Percentiles rank a stretch among this genome's conserved stretches.
Conservation (phyloP, 2,888 invertebrate species). For the Campoletis raptor region DNA sequence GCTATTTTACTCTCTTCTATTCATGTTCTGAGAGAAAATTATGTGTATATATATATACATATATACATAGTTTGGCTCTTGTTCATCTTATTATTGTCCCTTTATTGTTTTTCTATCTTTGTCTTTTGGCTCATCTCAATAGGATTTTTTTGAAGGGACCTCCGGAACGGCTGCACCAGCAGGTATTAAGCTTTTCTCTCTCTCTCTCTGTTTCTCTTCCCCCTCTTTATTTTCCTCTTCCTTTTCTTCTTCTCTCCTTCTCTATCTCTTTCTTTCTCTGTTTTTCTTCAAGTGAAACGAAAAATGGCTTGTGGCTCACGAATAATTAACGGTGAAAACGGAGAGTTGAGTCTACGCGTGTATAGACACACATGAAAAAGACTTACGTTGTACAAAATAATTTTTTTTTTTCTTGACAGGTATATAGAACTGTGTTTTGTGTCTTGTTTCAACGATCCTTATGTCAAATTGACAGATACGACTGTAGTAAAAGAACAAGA, state of each 20-base stretch:
- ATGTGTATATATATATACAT: conserved; percentile 13
- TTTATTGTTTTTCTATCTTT: conserved; percentile 62
- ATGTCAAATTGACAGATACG: conserved; percentile 54
- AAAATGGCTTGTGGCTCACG: conserved; percentile 54
- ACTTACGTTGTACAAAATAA: conserved; percentile 20
- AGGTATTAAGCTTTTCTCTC: conserved; percentile 55
- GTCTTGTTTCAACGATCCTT: conserved; percentile 49
- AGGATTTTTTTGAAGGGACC: conserved; percentile 48
- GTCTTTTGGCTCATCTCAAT: conserved; percentile 54
- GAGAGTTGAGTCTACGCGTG: conserved; percentile 18
- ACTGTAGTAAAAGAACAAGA: conserved; percentile 11
- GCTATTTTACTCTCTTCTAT: conserved; percentile 45
- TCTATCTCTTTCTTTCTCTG: neutral
- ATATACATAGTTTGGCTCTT: conserved; percentile 34
- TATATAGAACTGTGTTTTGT: conserved; percentile 27
- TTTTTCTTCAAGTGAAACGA: conserved; percentile 28
- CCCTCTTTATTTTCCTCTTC: conserved; percentile 2
- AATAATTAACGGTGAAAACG: conserved; percentile 72
- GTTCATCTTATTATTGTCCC: conserved; percentile 62
- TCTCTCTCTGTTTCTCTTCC: conserved; percentile 4
- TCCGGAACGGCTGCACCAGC: conserved; percentile 56
- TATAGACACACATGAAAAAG: conserved; percentile 24
- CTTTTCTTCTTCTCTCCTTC: conserved; percentile 12
- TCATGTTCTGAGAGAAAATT: conserved; percentile 48
- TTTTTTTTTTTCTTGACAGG: conserved; percentile 47